A percentile compares a stretch with the other conserved stretches of the same genome.
These are phyloP conservation scores for Acronicta alni DNA, from an alignment of 2,888 invertebrate genomes.

Conservation along the genomic window DNA sequence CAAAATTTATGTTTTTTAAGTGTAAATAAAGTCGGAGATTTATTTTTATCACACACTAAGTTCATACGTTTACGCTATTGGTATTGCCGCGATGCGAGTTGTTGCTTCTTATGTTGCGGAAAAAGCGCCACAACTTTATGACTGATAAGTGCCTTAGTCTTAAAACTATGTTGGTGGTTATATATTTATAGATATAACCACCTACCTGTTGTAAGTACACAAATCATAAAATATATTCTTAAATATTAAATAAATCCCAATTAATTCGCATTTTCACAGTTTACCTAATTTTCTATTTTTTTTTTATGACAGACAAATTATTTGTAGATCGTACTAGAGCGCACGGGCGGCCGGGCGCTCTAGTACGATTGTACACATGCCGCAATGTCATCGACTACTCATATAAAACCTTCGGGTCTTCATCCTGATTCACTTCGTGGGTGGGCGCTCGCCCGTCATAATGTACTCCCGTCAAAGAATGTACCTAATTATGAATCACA, in stretches of 20 bases:
- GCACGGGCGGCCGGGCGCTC: not conserved
- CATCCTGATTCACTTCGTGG: slow-evolving; percentile 31
- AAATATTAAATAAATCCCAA: too few relatives aligned
- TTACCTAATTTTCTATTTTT: too few relatives aligned
- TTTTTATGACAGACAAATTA: too few relatives aligned
- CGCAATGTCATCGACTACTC: slow-evolving; percentile 12
- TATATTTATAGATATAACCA: too few relatives aligned
- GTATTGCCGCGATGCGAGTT: not conserved
- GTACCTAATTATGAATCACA: slow-evolving; percentile 66
- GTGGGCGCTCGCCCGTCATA: slow-evolving; percentile 27
- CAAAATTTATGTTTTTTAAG: slow-evolving; percentile 20
- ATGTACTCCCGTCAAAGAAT: slow-evolving; percentile 52
- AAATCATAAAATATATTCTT: too few relatives aligned
- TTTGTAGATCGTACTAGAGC: too few relatives aligned
- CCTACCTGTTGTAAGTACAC: too few relatives aligned
- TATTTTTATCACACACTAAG: not conserved
- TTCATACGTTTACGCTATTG: too few relatives aligned
- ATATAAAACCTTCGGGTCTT: slow-evolving; percentile 7
- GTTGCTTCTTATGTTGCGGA: not conserved
- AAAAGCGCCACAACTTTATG: not conserved
- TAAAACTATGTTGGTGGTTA: not conserved
- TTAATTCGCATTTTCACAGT: too few relatives aligned
- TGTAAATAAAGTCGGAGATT: slow-evolving; percentile 26
- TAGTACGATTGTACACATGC: not conserved
- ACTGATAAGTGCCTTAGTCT: too few relatives aligned